Evolutionary conservation across 1,140 invertebrate genomes (phyloP), one percentile per base, ranked within the genome.

Genomic region (Doryteuthis pealeii): DNA sequence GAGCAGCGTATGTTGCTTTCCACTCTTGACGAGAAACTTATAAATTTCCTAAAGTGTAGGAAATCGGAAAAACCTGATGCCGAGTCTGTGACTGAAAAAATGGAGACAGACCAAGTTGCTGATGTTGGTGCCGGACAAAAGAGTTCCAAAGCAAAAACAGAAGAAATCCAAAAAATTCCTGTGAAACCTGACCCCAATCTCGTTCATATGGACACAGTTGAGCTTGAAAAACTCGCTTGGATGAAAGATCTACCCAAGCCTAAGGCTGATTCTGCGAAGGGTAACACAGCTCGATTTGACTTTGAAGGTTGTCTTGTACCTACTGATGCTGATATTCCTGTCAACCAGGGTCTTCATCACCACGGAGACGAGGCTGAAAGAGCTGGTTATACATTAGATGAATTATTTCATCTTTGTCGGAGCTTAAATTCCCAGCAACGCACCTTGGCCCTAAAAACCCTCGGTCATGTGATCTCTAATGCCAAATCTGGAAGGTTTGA

Each of bases 311-410:
- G 82, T 30, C 68, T 86, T 35, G 40, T 88, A 22, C 70, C 77
- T 70, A 75, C 75, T 45, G 80, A 86, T 76, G 90, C 92, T 62
- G 91, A 93, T 77, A 90, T 87, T 83, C 87, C 88, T 83, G 88
- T 91, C 28, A 90, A 91, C 40, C 83, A 91, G 72, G 92, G 92
- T 67, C 89, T 98, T 8, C 95, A 96, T 89, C 94, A 97, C 88
- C 96, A 98, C 87, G 95, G 95, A 1, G 93, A 95, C 80, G 95
- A 98, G 87, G 93, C 94, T 31, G 93, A 95, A 81, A 80, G 86
- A 71, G 84, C 95, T 26, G 95, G 95, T 0, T 98, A 97, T 84
- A 93, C 93, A 1, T 82, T 98, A 2, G 92, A 93, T 79, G 96
- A 98, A 89, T 86, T 98, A 0, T 91, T 96, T 81, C 92, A 93